Evolutionary conservation across 64 coral and sea anemone species (phyloP).

Genomic region (Stichodactyla helianthus): DNA sequence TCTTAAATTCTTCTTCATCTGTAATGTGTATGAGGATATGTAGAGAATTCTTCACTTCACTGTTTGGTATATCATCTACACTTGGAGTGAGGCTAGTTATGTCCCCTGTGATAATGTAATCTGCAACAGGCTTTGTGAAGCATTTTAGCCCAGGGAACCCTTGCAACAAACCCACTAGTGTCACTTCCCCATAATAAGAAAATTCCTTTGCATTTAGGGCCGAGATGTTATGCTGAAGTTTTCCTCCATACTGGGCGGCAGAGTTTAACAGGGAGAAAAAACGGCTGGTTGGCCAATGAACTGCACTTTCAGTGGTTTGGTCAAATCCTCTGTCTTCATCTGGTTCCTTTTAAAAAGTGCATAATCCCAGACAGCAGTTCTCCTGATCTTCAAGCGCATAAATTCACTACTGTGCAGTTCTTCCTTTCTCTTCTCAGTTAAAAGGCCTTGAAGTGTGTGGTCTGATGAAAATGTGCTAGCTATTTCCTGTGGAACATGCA

Average conservation of each 20-base stretch:
- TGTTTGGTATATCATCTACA: slow-evolving; percentile 44
- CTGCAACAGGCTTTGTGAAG: slow-evolving; percentile 34
- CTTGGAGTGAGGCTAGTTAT: slow-evolving; percentile 28
- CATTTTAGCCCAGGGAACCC: slow-evolving; percentile 42
- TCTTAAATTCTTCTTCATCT: slow-evolving; percentile 53
- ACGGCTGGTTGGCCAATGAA: slow-evolving; percentile 63
- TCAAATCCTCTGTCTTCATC: slow-evolving; percentile 24
- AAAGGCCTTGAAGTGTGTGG: too few species aligned
- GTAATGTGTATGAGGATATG: slow-evolving; percentile 17
- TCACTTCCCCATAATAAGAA: slow-evolving; percentile 32
- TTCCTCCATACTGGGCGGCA: slow-evolving; percentile 15
- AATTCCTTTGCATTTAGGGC: slow-evolving; percentile 46
- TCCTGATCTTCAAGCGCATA: neutral
- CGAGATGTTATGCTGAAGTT: slow-evolving; percentile 38
- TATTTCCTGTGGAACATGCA: too few species aligned
- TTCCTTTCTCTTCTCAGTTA: too few species aligned
- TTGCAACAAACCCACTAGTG: slow-evolving; percentile 35
- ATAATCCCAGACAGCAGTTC: slow-evolving; percentile 1
- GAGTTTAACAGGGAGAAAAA: slow-evolving; percentile 4
- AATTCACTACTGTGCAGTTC: too few species aligned
- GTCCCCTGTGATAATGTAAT: slow-evolving; percentile 52
- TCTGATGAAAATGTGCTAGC: too few species aligned
- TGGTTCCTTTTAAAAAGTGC: slow-evolving; percentile 13
- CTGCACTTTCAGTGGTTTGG: slow-evolving; percentile 49
- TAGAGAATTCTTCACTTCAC: slow-evolving; percentile 32